These are phyloP conservation scores for Indicator indicator DNA, from an alignment of 2,113 vertebrate species.

Conservation along the genomic window DNA sequence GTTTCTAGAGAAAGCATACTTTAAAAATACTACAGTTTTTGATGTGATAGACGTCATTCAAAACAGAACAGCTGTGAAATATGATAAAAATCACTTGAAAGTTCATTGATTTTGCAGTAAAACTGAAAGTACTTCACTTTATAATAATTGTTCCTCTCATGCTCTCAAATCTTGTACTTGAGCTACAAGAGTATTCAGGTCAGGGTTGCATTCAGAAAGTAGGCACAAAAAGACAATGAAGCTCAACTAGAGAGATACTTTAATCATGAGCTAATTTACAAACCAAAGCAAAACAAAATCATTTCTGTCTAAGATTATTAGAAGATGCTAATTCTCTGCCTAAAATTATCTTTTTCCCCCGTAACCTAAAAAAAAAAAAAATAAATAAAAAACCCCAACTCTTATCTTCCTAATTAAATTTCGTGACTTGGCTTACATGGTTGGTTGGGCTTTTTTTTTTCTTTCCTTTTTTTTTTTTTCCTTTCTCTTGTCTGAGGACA, in stretches of 20 bases:
- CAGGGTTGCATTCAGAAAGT: slow-evolving; percentile 75
- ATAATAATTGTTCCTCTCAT: slow-evolving; percentile 80
- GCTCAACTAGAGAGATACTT: slow-evolving; percentile 79
- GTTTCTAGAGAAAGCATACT: slow-evolving; percentile 62
- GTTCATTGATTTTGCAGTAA: slow-evolving; percentile 86
- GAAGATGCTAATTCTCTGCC: slow-evolving; percentile 82
- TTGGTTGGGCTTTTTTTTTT: slow-evolving; percentile 45
- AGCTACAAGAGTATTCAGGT: slow-evolving; percentile 78
- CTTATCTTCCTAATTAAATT: slow-evolving; percentile 83
- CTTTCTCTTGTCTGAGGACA: slow-evolving; percentile 14
- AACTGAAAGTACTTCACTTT: slow-evolving; percentile 85
- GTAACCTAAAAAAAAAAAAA: slow-evolving; percentile 40
- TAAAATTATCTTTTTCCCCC: slow-evolving; percentile 73
- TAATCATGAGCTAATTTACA: slow-evolving; percentile 88
- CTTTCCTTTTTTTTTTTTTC: background rate
- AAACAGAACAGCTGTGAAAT: slow-evolving; percentile 80
- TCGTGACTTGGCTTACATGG: slow-evolving; percentile 69
- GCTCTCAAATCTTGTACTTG: slow-evolving; percentile 81
- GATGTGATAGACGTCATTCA: slow-evolving; percentile 70
- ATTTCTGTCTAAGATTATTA: slow-evolving; percentile 84
- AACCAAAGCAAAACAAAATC: slow-evolving; percentile 84
- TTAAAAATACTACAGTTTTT: slow-evolving; percentile 53
- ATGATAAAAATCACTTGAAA: slow-evolving; percentile 85
- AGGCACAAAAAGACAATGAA: slow-evolving; percentile 77
- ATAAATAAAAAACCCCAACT: background rate